phyloP scores from a whole-genome alignment of 2,113 vertebrate species.

The Nymphicus hollandicus region DNA sequence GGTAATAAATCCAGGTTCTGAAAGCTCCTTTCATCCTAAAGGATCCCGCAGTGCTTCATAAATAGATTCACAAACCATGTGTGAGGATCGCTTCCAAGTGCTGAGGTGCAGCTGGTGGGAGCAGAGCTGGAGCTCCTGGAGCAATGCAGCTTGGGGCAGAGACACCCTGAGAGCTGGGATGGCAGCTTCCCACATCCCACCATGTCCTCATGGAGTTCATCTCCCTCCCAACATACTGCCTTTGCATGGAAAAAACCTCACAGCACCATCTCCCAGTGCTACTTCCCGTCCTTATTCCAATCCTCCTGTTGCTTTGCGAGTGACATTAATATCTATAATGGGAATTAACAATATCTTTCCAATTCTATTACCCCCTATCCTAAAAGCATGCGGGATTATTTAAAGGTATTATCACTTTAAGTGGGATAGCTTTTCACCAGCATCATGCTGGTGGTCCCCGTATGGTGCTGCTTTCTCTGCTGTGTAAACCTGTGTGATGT shows the following conservation, averaged over 20 bases:
- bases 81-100: background rate
- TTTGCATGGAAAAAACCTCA: background rate
- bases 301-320: background rate
- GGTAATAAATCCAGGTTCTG: background rate
- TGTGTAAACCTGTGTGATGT: rapidly evolving
- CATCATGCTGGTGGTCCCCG: rapidly evolving
- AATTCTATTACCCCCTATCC: background rate
- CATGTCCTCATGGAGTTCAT: rapidly evolving
- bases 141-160: background rate
- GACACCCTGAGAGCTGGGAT: background rate
- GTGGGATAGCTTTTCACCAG: background rate
- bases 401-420: background rate
- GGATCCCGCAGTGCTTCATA: constrained; percentile 23
- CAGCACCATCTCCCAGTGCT: background rate
- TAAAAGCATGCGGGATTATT: background rate
- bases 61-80: background rate
- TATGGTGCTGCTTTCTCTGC: rapidly evolving
- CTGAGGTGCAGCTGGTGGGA: background rate
- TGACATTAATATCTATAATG: background rate
- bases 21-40: background rate
- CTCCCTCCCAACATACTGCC: background rate
- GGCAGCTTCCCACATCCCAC: background rate
- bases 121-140: background rate
- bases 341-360: background rate
- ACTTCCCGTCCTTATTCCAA: background rate